Evolutionary conservation across 2,888 invertebrate genomes (phyloP).

Genomic region (Melanchra persicariae): DNA sequence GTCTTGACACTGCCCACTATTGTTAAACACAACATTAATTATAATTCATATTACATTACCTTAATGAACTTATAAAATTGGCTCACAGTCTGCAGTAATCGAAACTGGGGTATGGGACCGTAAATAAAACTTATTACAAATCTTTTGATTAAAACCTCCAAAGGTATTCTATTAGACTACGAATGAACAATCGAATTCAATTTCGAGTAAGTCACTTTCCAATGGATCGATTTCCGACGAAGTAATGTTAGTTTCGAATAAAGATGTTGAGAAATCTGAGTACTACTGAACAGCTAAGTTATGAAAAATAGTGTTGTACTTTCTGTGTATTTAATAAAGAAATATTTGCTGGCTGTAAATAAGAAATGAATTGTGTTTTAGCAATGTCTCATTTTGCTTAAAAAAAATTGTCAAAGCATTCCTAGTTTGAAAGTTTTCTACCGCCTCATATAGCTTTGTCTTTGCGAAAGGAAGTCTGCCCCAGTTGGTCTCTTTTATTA

Average conservation of each 20-base stretch:
- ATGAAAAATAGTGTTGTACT: constrained; percentile 23
- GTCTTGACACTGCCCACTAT: constrained; percentile 73
- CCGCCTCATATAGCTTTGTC: constrained; percentile 8
- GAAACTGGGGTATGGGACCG: constrained; percentile 36
- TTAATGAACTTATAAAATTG: constrained; percentile 62
- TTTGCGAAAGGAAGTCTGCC: constrained; percentile 24
- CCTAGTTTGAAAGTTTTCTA: constrained; percentile 18
- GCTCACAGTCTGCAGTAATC: constrained; percentile 35
- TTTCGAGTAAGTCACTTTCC: constrained; percentile 59
- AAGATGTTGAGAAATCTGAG: constrained; percentile 52
- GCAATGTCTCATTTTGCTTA: constrained; percentile 18
- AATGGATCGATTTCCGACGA: constrained; percentile 58
- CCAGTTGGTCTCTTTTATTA: constrained; percentile 29
- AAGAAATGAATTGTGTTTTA: constrained; percentile 1
- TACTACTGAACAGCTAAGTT: constrained; percentile 22
- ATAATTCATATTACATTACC: constrained; percentile 56
- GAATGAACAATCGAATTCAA: constrained; percentile 64
- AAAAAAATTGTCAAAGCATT: constrained; percentile 38
- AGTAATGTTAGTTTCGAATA: constrained; percentile 50
- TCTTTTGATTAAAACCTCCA: constrained; percentile 71
- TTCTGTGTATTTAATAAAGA: constrained; percentile 6
- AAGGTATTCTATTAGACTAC: constrained; percentile 64
- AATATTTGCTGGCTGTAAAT: constrained; percentile 7
- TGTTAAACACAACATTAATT: constrained; percentile 72
- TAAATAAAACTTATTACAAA: constrained; percentile 63